Evolutionary conservation across 2,888 invertebrate genomes (phyloP).

Genomic region (Hypolimnas misippus): DNA sequence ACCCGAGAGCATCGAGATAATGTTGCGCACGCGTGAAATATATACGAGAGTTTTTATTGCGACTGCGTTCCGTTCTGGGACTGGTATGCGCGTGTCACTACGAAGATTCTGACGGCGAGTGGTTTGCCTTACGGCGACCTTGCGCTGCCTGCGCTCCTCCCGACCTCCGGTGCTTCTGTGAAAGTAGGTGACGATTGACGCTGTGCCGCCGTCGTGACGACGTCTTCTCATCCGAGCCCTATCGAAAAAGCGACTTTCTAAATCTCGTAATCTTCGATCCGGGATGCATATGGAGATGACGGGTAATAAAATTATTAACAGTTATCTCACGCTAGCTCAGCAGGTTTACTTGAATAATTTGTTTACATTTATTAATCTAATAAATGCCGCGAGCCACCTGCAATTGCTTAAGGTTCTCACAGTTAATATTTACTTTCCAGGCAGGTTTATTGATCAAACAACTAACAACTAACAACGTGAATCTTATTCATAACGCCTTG

Average conservation of each 20-base stretch:
- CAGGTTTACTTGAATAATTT: conserved; percentile 41
- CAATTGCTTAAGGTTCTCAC: conserved; percentile 33
- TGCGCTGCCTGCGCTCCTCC: conserved; percentile 63
- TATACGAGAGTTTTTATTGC: conserved; percentile 80
- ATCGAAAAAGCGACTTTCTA: conserved; percentile 70
- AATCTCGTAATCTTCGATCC: conserved; percentile 49
- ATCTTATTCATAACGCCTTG: conserved; percentile 15
- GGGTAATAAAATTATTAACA: conserved; percentile 40
- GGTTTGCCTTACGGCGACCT: conserved; percentile 83
- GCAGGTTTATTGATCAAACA: conserved; percentile 25
- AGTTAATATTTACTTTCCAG: conserved; percentile 27
- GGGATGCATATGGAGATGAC: conserved; percentile 42
- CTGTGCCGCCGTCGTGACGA: conserved; percentile 27
- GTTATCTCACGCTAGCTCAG: conserved; percentile 39
- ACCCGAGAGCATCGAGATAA: conserved; percentile 79
- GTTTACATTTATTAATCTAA: conserved; percentile 38
- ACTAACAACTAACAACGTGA: conserved; percentile 17
- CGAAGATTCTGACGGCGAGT: conserved; percentile 79
- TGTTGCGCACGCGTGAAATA: conserved; percentile 83
- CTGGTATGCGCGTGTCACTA: conserved; percentile 68
- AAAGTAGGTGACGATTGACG: conserved; percentile 72
- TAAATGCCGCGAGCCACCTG: conserved; percentile 37
- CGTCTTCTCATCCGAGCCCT: conserved; percentile 54
- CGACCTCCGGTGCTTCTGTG: conserved; percentile 67
- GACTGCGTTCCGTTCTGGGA: conserved; percentile 72